Evolutionary conservation across 2,797 vertebrate species (phyloP).

Genomic region (Pseudochromis fuscus): DNA sequence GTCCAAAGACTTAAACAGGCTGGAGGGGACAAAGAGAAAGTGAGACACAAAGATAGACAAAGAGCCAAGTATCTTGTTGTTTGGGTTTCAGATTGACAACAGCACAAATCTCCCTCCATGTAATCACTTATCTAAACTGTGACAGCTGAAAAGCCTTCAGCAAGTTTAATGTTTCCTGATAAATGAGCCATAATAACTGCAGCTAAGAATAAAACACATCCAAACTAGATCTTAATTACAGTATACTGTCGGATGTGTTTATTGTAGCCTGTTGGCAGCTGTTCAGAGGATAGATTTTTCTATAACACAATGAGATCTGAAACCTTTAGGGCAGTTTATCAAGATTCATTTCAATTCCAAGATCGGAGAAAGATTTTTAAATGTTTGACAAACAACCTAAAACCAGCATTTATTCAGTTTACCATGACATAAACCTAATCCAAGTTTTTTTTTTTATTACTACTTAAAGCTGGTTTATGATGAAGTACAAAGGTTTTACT

Average conservation of each 20-base stretch:
- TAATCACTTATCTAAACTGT: slow-evolving; percentile 32
- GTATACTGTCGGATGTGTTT: background rate
- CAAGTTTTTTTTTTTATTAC: too few relatives aligned
- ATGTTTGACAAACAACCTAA: too few relatives aligned
- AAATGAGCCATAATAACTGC: background rate
- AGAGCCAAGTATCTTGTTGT: slow-evolving; percentile 29
- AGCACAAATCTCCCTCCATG: background rate
- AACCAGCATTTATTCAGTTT: too few relatives aligned
- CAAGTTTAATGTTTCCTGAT: background rate
- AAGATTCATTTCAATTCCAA: too few relatives aligned
- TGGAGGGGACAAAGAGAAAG: slow-evolving; percentile 29
- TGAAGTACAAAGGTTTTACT: too few relatives aligned
- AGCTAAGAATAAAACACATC: slow-evolving; percentile 4
- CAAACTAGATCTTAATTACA: background rate
- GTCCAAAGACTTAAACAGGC: background rate
- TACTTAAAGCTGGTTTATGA: too few relatives aligned
- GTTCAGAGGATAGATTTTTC: too few relatives aligned
- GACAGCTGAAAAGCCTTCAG: slow-evolving; percentile 27
- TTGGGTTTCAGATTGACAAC: slow-evolving; percentile 30
- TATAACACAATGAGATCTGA: too few relatives aligned
- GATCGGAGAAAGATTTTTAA: too few relatives aligned
- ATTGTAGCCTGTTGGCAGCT: background rate
- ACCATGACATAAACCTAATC: too few relatives aligned
- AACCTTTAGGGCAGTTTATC: too few relatives aligned
- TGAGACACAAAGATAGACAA: background rate